Evolutionary conservation across 2,888 invertebrate species (phyloP).

Genomic region (Lasioglossum figueresi): DNA sequence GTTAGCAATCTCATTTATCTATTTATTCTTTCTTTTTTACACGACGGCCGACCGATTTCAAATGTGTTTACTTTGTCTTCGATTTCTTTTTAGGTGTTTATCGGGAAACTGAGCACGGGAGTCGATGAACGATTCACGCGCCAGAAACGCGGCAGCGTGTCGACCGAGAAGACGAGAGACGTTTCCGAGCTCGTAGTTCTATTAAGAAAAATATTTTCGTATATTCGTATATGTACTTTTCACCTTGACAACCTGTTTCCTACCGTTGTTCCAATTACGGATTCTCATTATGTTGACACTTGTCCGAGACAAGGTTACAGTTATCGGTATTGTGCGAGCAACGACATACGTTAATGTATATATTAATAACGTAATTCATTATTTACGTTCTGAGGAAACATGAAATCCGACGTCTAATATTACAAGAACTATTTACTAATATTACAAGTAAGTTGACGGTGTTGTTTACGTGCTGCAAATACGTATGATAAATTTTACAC

Average conservation of each 20-base stretch:
- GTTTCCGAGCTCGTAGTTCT: background rate
- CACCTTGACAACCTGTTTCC: background rate
- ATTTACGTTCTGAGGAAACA: background rate
- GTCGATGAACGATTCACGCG: background rate
- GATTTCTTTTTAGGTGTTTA: background rate
- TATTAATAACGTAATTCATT: no score
- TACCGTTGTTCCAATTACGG: background rate
- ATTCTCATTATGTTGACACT: background rate
- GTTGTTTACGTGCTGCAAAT: background rate
- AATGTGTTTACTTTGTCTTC: constrained; percentile 26
- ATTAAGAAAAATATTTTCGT: background rate
- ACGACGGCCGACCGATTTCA: constrained; percentile 7
- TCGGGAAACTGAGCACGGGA: background rate
- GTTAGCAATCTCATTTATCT: background rate
- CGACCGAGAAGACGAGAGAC: constrained; percentile 15
- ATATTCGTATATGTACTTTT: background rate
- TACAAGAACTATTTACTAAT: background rate
- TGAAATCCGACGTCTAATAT: background rate
- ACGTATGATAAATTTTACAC: background rate
- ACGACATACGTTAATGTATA: no score
- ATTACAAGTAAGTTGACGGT: background rate
- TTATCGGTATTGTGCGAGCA: background rate
- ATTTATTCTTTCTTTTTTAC: background rate
- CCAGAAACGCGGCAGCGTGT: constrained; percentile 21
- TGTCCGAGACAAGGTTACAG: background rate